Evolutionary conservation across 2,113 vertebrate genomes (phyloP).

Genomic region (Gopherus evgoodei): DNA sequence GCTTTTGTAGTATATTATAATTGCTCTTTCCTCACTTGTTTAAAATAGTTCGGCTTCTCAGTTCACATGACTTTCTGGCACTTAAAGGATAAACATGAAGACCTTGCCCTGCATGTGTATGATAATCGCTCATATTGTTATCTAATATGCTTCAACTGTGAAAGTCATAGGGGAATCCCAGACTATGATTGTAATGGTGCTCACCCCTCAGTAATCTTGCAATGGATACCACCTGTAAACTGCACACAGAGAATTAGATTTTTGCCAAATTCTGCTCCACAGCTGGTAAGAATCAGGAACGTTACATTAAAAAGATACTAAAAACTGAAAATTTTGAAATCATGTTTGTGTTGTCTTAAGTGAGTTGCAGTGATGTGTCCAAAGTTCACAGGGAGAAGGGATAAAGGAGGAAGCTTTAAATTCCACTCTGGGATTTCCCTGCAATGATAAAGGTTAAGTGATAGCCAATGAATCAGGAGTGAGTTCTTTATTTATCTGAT

Average conservation of each 20-base stretch:
- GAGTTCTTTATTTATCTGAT: conserved; percentile 1
- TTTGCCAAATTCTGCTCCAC: conserved; percentile 27
- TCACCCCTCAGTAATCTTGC: conserved; percentile 51
- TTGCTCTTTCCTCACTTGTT: conserved; percentile 29
- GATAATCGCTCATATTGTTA: conserved; percentile 49
- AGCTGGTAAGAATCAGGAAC: conserved; percentile 29
- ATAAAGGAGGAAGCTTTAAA: conserved; percentile 41
- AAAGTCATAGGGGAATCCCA: conserved; percentile 62
- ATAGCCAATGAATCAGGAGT: background rate
- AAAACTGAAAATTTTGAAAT: conserved; percentile 14
- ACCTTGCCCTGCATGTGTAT: background rate
- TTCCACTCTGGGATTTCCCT: conserved; percentile 54
- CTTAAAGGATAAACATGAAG: conserved; percentile 29
- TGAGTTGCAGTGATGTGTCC: background rate
- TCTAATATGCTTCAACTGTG: conserved; percentile 8
- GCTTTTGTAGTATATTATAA: background rate
- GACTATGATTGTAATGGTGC: conserved; percentile 26
- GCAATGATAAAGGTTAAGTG: conserved; percentile 6
- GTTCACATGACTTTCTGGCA: background rate
- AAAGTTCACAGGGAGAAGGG: background rate
- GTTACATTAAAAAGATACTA: background rate
- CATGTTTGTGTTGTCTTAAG: conserved; percentile 10
- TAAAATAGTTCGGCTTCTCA: conserved; percentile 7
- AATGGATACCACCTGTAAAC: conserved; percentile 28
- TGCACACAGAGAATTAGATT: conserved; percentile 31